Conservation (phyloP, 2,113 vertebrate genomes). For the Eurystomus gularis region DNA sequence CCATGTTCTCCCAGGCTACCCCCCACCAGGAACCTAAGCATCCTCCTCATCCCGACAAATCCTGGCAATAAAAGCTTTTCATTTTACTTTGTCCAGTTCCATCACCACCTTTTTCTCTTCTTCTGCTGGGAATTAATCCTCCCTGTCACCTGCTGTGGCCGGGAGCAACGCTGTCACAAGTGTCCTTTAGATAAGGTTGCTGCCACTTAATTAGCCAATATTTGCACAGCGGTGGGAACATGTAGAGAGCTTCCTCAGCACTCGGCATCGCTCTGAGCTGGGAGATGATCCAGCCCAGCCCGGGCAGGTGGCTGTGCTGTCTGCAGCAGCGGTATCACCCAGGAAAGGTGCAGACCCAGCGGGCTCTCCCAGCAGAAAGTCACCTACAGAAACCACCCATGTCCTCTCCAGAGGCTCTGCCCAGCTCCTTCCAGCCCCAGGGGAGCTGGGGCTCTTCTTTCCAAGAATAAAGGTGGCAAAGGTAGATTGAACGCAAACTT, state of each 20-base stretch:
- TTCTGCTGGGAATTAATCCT: background rate
- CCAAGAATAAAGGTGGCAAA: background rate
- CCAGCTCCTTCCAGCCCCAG: too few relatives aligned
- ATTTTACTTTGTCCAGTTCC: background rate
- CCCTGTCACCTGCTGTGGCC: background rate
- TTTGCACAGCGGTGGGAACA: background rate
- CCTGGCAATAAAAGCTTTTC: background rate
- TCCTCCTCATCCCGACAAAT: background rate
- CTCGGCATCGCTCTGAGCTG: fast-evolving
- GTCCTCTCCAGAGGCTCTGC: background rate
- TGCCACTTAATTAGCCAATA: background rate
- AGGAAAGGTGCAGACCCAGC: background rate
- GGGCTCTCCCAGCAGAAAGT: background rate
- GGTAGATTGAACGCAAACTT: background rate
- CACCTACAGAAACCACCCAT: background rate
- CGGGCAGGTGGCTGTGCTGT: background rate
- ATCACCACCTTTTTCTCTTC: too few relatives aligned
- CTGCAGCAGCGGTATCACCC: fast-evolving
- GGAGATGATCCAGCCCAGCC: background rate
- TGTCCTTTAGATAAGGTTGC: background rate
- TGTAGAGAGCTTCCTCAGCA: background rate
- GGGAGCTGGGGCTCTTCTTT: background rate
- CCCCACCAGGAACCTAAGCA: background rate
- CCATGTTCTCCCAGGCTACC: background rate
- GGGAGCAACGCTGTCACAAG: background rate